A percentile compares a stretch with the other conserved stretches of the same genome.
These are phyloP conservation scores for Plagiodera versicolora DNA, from an alignment of 2,888 invertebrate genomes.

Conservation along the genomic window DNA sequence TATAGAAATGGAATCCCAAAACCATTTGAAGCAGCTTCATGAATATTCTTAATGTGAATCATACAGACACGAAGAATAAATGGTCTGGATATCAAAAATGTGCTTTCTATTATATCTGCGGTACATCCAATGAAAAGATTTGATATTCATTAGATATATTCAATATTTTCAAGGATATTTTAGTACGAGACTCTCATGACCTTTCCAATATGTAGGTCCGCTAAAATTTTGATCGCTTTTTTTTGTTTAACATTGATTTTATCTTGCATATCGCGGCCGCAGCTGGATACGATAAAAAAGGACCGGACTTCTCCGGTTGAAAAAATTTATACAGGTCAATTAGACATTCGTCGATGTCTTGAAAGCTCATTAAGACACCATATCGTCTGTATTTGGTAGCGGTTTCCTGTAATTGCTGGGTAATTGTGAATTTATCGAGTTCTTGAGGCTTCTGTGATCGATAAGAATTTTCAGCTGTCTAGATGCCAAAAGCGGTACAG, in stretches of 20 bases:
- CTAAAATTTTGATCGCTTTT: too few species aligned
- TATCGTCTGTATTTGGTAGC: conserved; percentile 33
- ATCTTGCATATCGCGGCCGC: background rate
- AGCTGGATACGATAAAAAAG: conserved; percentile 12
- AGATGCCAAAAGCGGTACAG: background rate
- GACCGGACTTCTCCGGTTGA: conserved; percentile 36
- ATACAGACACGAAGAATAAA: too few species aligned
- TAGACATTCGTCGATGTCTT: conserved; percentile 21
- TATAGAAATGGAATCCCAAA: too few species aligned
- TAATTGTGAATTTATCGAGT: conserved; percentile 11
- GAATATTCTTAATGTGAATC: too few species aligned
- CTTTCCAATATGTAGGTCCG: too few species aligned
- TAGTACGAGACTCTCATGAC: too few species aligned
- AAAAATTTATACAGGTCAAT: conserved; percentile 35
- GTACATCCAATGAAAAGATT: too few species aligned
- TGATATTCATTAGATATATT: too few species aligned
- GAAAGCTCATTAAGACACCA: conserved; percentile 22
- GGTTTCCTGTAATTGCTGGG: conserved; percentile 29
- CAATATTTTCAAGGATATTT: too few species aligned
- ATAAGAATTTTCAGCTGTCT: conserved; percentile 1
- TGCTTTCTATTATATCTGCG: too few species aligned
- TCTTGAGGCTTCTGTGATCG: background rate
- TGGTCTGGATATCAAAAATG: too few species aligned
- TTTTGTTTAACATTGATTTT: background rate
- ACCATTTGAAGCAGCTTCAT: too few species aligned